Evolutionary conservation across 2,113 vertebrate genomes (phyloP).

Genomic region (Marcusenius ussheri): DNA sequence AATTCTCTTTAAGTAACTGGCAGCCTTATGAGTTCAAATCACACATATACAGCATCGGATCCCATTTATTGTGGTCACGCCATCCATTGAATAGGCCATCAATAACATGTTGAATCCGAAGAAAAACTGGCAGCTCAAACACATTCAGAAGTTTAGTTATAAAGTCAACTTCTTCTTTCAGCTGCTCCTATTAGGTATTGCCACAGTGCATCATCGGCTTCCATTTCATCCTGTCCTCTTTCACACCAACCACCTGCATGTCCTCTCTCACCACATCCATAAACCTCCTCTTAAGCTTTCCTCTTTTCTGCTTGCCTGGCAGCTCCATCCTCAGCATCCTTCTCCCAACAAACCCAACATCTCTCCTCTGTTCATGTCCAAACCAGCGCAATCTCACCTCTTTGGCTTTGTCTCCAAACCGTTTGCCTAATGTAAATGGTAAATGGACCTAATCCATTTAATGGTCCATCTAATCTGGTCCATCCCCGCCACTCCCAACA

Average conservation of each 20-base stretch:
- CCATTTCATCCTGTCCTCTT: neutral
- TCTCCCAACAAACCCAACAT: neutral
- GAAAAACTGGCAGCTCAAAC: neutral
- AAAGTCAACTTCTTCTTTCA: neutral
- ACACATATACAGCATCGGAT: neutral
- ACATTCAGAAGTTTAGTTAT: neutral
- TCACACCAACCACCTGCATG: neutral
- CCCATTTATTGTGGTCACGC: neutral
- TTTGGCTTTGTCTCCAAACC: neutral
- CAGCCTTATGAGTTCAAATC: neutral
- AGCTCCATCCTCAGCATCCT: neutral
- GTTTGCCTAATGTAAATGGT: constrained; percentile 56
- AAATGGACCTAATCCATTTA: no score
- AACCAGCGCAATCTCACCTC: neutral
- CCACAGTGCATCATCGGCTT: neutral
- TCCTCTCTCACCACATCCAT: neutral
- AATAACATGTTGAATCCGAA: neutral
- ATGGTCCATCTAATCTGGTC: constrained; percentile 10
- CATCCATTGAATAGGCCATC: neutral
- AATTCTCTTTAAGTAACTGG: neutral
- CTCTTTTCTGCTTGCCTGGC: neutral
- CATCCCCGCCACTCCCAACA: neutral
- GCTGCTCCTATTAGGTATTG: neutral
- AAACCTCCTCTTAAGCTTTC: neutral
- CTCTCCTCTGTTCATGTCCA: neutral